Percentiles rank a stretch among this genome's conserved stretches.
These are phyloP conservation scores for Eulithis testata DNA, from an alignment of 2,888 invertebrate genomes.

Conservation along the genomic window DNA sequence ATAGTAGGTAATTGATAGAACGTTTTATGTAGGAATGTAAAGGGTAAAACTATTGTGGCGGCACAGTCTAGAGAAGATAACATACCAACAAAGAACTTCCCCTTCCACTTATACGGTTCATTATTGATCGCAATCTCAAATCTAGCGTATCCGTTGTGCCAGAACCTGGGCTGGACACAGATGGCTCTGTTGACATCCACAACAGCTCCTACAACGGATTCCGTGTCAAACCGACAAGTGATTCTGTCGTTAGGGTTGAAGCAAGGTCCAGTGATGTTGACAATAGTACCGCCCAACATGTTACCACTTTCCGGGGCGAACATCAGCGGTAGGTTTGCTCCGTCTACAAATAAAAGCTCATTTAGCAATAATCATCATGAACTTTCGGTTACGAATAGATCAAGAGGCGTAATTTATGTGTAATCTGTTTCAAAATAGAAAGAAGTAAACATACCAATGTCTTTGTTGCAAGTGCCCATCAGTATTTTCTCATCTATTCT, in stretches of 20 bases:
- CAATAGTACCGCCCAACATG: constrained; percentile 98
- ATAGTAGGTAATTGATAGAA: too few species aligned
- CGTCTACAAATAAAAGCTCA: constrained; percentile 80
- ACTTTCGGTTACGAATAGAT: neutral
- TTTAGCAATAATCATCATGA: neutral
- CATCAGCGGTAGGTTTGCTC: constrained; percentile 91
- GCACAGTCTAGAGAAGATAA: constrained; percentile 6
- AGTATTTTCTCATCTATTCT: constrained; percentile 97
- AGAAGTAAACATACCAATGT: constrained; percentile 86
- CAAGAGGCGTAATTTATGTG: neutral
- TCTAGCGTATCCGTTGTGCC: constrained; percentile 94
- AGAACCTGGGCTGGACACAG: constrained; percentile 94
- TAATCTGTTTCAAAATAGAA: neutral
- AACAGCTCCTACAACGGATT: constrained; percentile 90
- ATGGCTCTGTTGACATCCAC: constrained; percentile 93
- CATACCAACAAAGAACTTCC: constrained; percentile 95
- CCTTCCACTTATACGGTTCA: constrained; percentile 94
- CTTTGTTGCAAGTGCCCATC: constrained; percentile 96
- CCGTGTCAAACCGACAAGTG: constrained; percentile 93
- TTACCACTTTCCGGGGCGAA: constrained; percentile 98
- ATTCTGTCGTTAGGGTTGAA: constrained; percentile 91
- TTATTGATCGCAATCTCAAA: constrained; percentile 94
- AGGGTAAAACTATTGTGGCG: too few species aligned
- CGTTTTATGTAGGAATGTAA: too few species aligned
- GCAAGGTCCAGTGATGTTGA: constrained; percentile 98